phyloP scores from a whole-genome alignment of 2,888 invertebrate genomes.

The Amphipyra berbera region DNA sequence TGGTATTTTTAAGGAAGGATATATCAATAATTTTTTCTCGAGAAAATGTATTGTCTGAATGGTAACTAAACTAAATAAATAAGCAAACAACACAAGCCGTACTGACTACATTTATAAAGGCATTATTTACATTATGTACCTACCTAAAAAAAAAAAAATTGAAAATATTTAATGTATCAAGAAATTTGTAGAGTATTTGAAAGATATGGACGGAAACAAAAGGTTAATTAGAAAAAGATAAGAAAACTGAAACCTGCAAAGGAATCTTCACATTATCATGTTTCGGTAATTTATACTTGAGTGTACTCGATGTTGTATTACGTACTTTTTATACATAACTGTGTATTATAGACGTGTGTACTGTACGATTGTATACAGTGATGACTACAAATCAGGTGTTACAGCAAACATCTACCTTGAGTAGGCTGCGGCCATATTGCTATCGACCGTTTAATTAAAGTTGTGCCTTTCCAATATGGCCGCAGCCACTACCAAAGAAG shows the following conservation, averaged over 20 bases:
- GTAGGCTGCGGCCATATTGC: constrained; percentile 1
- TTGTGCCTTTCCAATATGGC: too few relatives aligned
- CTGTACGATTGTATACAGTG: constrained; percentile 16
- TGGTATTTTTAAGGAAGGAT: not conserved
- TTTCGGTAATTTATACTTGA: not conserved
- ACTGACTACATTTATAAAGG: constrained; percentile 48
- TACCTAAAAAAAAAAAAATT: constrained; percentile 1
- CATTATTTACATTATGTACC: constrained; percentile 43
- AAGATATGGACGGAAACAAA: constrained; percentile 6
- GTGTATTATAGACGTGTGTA: constrained; percentile 14
- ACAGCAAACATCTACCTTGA: constrained; percentile 22
- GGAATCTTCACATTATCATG: too few relatives aligned
- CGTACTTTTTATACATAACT: not conserved
- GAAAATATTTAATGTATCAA: constrained; percentile 13
- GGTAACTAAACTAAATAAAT: constrained; percentile 23
- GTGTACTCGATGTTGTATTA: not conserved
- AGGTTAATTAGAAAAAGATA: not conserved
- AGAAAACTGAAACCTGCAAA: too few relatives aligned
- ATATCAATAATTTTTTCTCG: not conserved
- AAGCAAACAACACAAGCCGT: constrained; percentile 53
- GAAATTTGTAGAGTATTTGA: not conserved
- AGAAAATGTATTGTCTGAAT: constrained; percentile 10
- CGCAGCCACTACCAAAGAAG: too few relatives aligned
- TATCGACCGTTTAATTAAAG: not conserved
- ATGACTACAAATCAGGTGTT: constrained; percentile 16